phyloP scores from a whole-genome alignment of 2,797 vertebrate species.

The Poecilia wingei region DNA sequence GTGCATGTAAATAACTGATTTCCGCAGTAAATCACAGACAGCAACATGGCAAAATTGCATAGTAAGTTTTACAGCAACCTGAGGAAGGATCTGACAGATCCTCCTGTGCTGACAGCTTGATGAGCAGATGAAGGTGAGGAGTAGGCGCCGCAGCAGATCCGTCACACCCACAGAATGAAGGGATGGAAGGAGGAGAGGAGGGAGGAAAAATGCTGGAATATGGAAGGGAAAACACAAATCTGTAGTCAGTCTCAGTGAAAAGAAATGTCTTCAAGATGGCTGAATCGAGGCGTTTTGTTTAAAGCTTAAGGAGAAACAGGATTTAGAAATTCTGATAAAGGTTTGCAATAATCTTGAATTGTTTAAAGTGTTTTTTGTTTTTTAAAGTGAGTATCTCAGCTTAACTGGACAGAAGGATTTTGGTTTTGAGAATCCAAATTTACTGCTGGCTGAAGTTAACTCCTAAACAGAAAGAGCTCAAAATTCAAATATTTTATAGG shows the following conservation, averaged over 20 bases:
- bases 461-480: background rate
- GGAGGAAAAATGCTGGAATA: background rate
- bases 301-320: background rate
- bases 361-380: background rate
- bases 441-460: background rate
- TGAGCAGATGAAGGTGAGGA: background rate
- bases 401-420: background rate
- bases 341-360: background rate
- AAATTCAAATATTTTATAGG: background rate
- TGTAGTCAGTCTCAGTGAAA: no score
- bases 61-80: background rate
- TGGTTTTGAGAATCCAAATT: background rate
- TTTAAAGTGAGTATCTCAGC: background rate
- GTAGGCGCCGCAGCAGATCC: background rate
- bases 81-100: background rate
- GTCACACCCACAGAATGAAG: background rate
- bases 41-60: background rate
- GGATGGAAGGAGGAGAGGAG: background rate
- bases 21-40: background rate
- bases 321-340: background rate
- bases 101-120: background rate
- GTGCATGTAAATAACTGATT: background rate
- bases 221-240: background rate
- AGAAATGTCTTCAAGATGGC: background rate
- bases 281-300: background rate